Conservation (phyloP, 2,888 invertebrate genomes). For the Slavum lentiscoides region DNA sequence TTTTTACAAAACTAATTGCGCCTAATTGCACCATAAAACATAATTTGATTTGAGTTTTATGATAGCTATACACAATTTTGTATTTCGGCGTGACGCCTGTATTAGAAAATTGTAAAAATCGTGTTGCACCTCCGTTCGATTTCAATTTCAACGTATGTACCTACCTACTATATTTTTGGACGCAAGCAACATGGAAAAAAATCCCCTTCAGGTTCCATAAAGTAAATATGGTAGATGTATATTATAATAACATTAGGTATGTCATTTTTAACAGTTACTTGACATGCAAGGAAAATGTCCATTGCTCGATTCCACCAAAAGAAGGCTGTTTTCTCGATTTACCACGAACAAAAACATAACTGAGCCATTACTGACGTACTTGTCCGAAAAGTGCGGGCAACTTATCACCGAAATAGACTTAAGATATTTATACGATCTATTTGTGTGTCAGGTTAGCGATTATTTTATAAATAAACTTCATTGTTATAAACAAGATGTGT, state of each 20-base stretch:
- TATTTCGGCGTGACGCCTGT: too few species aligned
- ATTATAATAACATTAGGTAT: background rate
- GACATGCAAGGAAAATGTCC: background rate
- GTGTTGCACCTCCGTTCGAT: too few species aligned
- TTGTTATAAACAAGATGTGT: background rate
- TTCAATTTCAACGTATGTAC: too few species aligned
- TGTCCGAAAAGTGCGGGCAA: conserved; percentile 30
- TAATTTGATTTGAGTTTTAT: too few species aligned
- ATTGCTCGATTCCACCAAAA: background rate
- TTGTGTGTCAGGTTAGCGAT: conserved; percentile 14
- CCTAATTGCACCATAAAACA: too few species aligned
- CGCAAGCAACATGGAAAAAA: too few species aligned
- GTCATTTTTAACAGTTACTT: background rate
- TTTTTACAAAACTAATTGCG: too few species aligned
- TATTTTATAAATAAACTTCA: background rate
- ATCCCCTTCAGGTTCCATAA: background rate
- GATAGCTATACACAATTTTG: too few species aligned
- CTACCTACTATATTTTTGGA: too few species aligned
- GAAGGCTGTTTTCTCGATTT: background rate
- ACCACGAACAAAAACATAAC: background rate
- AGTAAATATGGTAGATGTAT: background rate
- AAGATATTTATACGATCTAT: conserved; percentile 4
- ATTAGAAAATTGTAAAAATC: too few species aligned
- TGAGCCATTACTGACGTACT: conserved; percentile 21
- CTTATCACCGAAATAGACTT: background rate